Evolutionary conservation across 2,888 invertebrate species (phyloP), one percentile per base, ranked within the genome.

Genomic region (Clostera curtula): DNA sequence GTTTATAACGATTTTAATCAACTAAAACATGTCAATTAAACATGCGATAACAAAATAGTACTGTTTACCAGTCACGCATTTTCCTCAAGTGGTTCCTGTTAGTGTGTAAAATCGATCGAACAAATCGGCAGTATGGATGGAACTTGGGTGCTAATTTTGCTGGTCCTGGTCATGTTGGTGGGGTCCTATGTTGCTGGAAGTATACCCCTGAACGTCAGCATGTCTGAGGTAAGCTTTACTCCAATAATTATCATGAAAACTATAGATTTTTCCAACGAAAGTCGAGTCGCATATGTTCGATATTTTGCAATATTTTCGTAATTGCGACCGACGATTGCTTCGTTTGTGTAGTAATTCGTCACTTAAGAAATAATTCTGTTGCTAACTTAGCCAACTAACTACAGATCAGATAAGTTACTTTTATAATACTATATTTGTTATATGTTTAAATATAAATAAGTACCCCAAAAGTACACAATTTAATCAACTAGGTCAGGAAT

Each of bases 141-240:
- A 61, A 92, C 93, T 24, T 79, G 90, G 48, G 90, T 96, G 48
- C 85, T 98, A 34, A 82, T 96, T 67, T 84, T 95, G 51, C 82
- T 98, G 24, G 93, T 91, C 29, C 56, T 95, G 56, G 95, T 98
- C 31, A 99, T 99, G 98, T 85, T 99, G 40, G 86, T 97, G 31
- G 98, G 98, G 1, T 97, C 97, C 29, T 99, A 97, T 76, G 73
- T 97, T 27, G 93, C 97, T 48, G 99, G 98, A 26, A 95, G 93
- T 35, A 93, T 99, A 59, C 99, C 99, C 11, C 80, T 99, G 42
- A 93, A 97, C 44, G 93, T 98, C 70, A 91, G 89, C 52, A 89
- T 98, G 71, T 97, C 98, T 15, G 98, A 98, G 92, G 98, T 97
- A 65, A 55, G 67, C 33, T n/a, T n/a, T n/a, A n/a, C n/a, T n/a